Evolutionary conservation across 1,140 invertebrate species (phyloP).

Genomic region (Calephelis virginiensis): DNA sequence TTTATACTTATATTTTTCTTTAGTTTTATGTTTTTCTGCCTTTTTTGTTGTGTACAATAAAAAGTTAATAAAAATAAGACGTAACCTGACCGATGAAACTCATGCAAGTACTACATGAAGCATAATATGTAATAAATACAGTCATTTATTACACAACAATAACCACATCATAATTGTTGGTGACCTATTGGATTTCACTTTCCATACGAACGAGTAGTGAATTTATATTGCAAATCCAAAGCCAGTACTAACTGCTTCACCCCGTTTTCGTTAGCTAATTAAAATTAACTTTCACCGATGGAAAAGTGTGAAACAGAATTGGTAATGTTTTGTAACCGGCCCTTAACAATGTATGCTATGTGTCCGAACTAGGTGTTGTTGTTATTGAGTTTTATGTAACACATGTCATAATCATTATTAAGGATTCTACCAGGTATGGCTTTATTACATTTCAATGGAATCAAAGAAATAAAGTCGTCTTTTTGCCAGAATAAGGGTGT

Average conservation of each 20-base stretch:
- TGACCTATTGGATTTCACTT: slow-evolving; percentile 30
- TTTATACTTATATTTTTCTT: too few species aligned
- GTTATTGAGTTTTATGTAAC: background rate
- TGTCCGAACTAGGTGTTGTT: background rate
- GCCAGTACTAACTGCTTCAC: slow-evolving; percentile 31
- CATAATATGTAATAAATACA: too few species aligned
- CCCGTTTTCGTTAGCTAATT: slow-evolving; percentile 38
- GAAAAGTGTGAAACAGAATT: slow-evolving; percentile 43
- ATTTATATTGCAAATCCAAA: slow-evolving; percentile 19
- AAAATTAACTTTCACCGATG: slow-evolving; percentile 52
- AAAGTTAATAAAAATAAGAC: too few species aligned
- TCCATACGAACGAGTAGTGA: slow-evolving; percentile 24
- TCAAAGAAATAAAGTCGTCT: too few species aligned
- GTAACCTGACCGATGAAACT: too few species aligned
- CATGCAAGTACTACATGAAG: too few species aligned
- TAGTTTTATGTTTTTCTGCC: too few species aligned
- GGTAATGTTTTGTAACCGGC: slow-evolving; percentile 36
- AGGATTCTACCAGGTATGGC: too few species aligned
- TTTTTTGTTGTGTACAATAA: too few species aligned
- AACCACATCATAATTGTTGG: background rate
- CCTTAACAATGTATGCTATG: slow-evolving; percentile 21
- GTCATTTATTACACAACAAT: background rate
- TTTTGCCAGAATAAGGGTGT: too few species aligned
- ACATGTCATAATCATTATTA: too few species aligned
- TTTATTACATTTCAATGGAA: too few species aligned